These are phyloP conservation scores for Cavia porcellus DNA, from an alignment of 2,113 vertebrate genomes.

Conservation along the genomic window DNA sequence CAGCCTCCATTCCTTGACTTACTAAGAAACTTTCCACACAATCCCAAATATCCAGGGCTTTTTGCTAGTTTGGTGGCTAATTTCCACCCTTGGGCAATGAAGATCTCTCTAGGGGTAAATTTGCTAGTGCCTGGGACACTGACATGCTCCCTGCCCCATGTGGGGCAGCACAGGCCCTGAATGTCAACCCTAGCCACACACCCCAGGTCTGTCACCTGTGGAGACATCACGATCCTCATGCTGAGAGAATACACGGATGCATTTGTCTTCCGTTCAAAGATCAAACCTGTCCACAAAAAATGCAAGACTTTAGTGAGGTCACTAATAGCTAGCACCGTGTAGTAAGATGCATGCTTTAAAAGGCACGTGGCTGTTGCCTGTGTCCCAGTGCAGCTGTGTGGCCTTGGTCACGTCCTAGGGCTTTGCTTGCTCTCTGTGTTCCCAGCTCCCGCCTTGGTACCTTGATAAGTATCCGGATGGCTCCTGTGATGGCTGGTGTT, in stretches of 20 bases:
- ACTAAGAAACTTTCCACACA: not conserved
- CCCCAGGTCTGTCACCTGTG: not conserved
- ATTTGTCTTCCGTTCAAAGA: not conserved
- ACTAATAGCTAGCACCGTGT: not conserved
- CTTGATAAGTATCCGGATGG: not conserved
- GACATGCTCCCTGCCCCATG: no score
- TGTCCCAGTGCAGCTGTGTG: not conserved
- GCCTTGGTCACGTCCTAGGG: not conserved
- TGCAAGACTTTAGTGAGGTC: not conserved
- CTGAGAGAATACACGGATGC: rapidly evolving
- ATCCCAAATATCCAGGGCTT: not conserved
- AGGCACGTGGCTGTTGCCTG: not conserved
- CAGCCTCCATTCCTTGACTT: not conserved
- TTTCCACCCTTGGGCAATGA: not conserved
- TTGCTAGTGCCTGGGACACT: not conserved
- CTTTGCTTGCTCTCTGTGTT: not conserved
- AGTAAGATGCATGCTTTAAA: not conserved
- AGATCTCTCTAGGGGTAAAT: not conserved
- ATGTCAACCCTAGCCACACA: not conserved
- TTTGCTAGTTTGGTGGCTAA: not conserved
- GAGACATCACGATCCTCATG: not conserved
- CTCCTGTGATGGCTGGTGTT: not conserved
- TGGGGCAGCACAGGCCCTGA: not conserved
- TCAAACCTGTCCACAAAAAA: not conserved
- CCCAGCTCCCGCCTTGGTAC: not conserved